Percentiles rank a stretch among this genome's conserved stretches.
Evolutionary conservation across 2,797 vertebrate species (phyloP).

Genomic region (Eulemur mongoz): DNA sequence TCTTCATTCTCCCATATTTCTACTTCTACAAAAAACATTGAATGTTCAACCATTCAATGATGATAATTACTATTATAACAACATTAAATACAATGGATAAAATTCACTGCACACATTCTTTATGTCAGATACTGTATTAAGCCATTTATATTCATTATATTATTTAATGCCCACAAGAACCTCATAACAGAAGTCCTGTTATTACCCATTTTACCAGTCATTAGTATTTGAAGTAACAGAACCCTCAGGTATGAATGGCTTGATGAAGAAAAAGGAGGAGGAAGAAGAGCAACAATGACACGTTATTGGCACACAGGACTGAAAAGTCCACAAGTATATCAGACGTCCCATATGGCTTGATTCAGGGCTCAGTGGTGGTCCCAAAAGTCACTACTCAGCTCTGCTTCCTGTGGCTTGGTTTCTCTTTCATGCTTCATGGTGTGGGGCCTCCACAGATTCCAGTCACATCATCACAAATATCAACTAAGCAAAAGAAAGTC

Average conservation of each 20-base stretch:
- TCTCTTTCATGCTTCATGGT: neutral
- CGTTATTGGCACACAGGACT: neutral
- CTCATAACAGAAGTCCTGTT: neutral
- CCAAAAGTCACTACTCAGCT: neutral
- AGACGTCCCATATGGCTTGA: neutral
- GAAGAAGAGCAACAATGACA: neutral
- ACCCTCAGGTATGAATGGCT: neutral
- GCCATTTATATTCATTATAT: neutral
- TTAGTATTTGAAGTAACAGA: slow-evolving; percentile 4
- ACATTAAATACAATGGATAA: neutral
- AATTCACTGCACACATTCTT: neutral
- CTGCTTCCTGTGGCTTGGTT: neutral
- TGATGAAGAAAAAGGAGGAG: neutral
- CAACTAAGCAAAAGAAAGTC: neutral
- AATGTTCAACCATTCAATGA: neutral
- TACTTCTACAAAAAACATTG: neutral
- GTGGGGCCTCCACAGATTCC: neutral
- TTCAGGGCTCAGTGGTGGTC: neutral
- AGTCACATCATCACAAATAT: neutral
- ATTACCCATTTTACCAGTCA: neutral
- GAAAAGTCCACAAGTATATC: neutral
- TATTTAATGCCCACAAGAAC: neutral
- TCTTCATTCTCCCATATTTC: neutral
- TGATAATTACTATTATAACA: neutral
- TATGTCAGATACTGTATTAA: neutral